Percentiles rank a stretch among this genome's conserved stretches.
phyloP scores from a whole-genome alignment of 1,140 invertebrate genomes.

The Cylas formicarius region DNA sequence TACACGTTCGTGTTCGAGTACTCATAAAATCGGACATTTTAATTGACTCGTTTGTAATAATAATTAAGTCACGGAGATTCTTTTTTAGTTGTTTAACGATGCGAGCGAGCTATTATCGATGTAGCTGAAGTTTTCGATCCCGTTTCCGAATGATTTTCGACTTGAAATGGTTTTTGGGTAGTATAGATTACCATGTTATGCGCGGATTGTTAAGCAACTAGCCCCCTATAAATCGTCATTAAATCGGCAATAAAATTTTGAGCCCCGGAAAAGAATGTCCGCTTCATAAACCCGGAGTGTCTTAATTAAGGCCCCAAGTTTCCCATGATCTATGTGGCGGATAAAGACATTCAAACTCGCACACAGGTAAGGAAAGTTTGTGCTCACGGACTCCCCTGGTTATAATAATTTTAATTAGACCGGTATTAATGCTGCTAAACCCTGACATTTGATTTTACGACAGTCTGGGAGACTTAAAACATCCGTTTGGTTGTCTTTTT shows the following conservation, averaged over 20 bases:
- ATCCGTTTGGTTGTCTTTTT: no score
- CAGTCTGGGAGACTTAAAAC: no score
- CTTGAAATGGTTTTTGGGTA: no score
- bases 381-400: slow-evolving; percentile 19
- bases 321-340: slow-evolving; percentile 20
- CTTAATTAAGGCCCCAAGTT: slow-evolving; percentile 20
- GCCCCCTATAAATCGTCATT: no score
- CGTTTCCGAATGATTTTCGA: not conserved
- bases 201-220: no score
- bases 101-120: no score
- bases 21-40: not conserved
- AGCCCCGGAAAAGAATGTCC: slow-evolving; percentile 13
- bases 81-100: no score
- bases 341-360: slow-evolving; percentile 22
- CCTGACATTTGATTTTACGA: slow-evolving; percentile 18
- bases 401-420: slow-evolving; percentile 24
- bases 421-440: slow-evolving; percentile 17
- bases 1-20: not conserved
- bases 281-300: slow-evolving; percentile 18
- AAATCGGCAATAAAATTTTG: not conserved
- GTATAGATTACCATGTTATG: no score
- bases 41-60: not conserved
- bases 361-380: no score
- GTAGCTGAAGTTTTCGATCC: no score
- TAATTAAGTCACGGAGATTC: no score